phyloP scores from a whole-genome alignment of 35 echinoderm and acorn worm species.

The Patiria miniata region DNA sequence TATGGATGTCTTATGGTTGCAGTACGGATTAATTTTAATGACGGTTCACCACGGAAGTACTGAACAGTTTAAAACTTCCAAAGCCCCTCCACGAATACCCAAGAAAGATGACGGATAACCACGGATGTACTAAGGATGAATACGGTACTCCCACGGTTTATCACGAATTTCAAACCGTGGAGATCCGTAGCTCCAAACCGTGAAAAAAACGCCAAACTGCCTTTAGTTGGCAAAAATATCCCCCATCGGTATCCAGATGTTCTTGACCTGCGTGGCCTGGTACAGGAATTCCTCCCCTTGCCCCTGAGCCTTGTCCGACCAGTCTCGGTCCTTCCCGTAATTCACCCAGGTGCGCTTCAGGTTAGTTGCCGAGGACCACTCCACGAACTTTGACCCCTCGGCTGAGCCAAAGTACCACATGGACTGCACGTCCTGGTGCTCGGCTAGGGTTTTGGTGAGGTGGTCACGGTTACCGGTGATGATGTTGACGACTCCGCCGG shows the following conservation, averaged over 20 bases:
- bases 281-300: constrained; percentile 98
- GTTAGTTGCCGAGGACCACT: constrained; percentile 79
- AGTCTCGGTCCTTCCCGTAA: constrained; percentile 80
- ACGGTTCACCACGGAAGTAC: no score
- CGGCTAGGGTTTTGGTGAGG: constrained; percentile 88
- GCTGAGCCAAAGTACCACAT: constrained; percentile 96
- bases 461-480: constrained; percentile 84
- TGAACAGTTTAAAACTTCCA: no score
- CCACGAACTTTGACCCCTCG: constrained; percentile 94
- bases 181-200: no score
- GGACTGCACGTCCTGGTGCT: constrained; percentile 95
- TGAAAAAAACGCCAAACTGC: no score
- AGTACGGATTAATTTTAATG: no score
- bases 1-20: no score
- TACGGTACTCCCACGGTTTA: no score
- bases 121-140: no score
- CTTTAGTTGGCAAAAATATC: constrained; percentile 94
- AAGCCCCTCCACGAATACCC: no score
- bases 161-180: no score
- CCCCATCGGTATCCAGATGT: constrained; percentile 99
- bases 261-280: constrained; percentile 86
- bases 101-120: no score
- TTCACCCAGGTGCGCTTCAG: constrained; percentile 97
- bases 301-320: constrained; percentile 72
- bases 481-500: constrained; percentile 96